phyloP scores from a whole-genome alignment of 2,797 vertebrate species.

The Ptychobarbus kaznakovi region DNA sequence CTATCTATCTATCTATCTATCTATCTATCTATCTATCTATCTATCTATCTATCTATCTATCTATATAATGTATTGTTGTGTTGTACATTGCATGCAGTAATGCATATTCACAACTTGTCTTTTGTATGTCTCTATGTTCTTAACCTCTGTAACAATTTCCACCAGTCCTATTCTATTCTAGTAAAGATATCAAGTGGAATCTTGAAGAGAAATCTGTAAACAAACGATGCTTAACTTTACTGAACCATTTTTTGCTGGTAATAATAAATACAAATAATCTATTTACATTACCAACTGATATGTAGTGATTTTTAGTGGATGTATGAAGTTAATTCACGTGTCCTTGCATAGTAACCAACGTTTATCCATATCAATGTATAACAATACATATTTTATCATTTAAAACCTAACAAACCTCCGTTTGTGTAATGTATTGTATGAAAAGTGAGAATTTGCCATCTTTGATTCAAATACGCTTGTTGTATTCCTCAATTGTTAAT shows the following conservation, averaged over 20 bases:
- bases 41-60: slow-evolving; percentile 16
- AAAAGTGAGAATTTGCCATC: neutral
- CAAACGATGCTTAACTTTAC: neutral
- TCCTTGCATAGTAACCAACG: neutral
- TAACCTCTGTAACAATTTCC: neutral
- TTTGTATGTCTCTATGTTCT: neutral
- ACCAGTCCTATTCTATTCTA: neutral
- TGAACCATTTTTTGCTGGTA: neutral
- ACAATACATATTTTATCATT: neutral
- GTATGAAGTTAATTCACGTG: neutral
- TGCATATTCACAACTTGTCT: neutral
- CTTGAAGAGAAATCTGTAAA: neutral
- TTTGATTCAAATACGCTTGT: neutral
- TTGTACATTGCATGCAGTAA: neutral
- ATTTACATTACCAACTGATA: neutral
- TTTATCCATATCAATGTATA: neutral
- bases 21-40: neutral
- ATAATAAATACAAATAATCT: neutral
- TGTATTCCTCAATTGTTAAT: neutral
- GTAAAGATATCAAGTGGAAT: neutral
- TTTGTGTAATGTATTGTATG: neutral
- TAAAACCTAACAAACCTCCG: neutral
- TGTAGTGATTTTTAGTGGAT: neutral
- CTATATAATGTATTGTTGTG: neutral
- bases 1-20: neutral